phyloP scores from a whole-genome alignment of 1,140 invertebrate genomes.

The Muscidifurax raptorellus region DNA sequence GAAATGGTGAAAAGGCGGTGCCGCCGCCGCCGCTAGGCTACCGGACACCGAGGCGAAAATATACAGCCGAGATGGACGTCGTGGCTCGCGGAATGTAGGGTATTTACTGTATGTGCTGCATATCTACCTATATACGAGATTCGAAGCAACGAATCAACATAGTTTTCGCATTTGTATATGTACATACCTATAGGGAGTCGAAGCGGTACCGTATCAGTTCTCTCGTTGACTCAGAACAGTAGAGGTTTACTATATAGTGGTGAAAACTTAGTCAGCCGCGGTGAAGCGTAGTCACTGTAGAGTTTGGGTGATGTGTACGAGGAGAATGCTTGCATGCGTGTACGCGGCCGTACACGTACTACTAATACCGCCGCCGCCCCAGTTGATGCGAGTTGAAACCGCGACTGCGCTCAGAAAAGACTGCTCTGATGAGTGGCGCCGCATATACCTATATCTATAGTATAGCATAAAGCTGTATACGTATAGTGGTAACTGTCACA shows the following conservation, averaged over 20 bases:
- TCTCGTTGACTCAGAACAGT: neutral
- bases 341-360: slow-evolving; percentile 24
- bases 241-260: neutral
- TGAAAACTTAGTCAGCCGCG: neutral
- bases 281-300: neutral
- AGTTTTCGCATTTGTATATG: neutral
- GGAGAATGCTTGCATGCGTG: neutral
- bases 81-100: neutral
- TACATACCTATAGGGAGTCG: neutral
- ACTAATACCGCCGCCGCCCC: neutral
- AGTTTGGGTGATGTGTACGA: neutral
- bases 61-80: neutral
- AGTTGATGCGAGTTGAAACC: neutral
- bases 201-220: neutral
- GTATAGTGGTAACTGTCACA: no score
- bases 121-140: neutral
- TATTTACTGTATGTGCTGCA: no score
- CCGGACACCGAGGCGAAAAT: slow-evolving; percentile 34
- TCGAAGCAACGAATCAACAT: neutral
- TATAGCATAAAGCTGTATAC: no score
- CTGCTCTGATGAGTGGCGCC: no score
- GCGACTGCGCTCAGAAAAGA: no score
- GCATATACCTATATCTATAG: no score
- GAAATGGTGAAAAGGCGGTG: slow-evolving; percentile 61
- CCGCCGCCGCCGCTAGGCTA: slow-evolving; percentile 48